Base-by-base conservation (phyloP, 2,888 invertebrate genomes). In the Suillia variegata region DNA sequence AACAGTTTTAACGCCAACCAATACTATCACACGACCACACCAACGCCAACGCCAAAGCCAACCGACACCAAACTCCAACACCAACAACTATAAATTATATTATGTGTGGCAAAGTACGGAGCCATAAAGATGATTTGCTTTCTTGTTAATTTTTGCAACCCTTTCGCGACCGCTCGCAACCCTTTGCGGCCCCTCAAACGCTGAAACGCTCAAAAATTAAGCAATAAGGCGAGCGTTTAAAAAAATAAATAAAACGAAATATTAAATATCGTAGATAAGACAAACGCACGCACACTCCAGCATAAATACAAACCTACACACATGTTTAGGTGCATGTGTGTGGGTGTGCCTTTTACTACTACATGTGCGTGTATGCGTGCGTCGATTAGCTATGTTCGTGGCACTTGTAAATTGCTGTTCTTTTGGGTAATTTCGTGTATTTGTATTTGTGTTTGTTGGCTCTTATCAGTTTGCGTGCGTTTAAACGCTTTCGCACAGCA, bases 1-100 rank as follows among this genome's bases (percentile, higher is more conserved):
- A 56, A 21, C 47, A 33, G 8, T 20, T 4, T n/a, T n/a, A n/a
- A n/a, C 26, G 18, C 33, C 22, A 26, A 49, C 26, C 26, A 26
- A 26, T 26, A 49, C 38, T 49, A 26, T 26, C 26, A 10, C 26
- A 49, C 38, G 50, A 26, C 10, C 26, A 10, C 26, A 24, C 0
- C 2, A 24, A 15, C 33, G 42, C 21, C 12, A 57, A 6, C 24
- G 26, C 1, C 47, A 42, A n/a, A 18, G 26, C 15, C 47, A 54
- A 26, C 54, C 18, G 2, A 26, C 26, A 6, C 26, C 26, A 6
- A 5, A 5, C 45, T 17, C 33, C 15, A 48, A 10, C 13, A 22
- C 17, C 18, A 33, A 26, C 38, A 45, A 57, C 57, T 52, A 57
- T 57, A 51, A 57, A 57, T 57, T 57, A 51, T 57, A 45, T 51